Evolutionary conservation across 2,797 vertebrate genomes (phyloP).

Genomic region (Natrix natrix): DNA sequence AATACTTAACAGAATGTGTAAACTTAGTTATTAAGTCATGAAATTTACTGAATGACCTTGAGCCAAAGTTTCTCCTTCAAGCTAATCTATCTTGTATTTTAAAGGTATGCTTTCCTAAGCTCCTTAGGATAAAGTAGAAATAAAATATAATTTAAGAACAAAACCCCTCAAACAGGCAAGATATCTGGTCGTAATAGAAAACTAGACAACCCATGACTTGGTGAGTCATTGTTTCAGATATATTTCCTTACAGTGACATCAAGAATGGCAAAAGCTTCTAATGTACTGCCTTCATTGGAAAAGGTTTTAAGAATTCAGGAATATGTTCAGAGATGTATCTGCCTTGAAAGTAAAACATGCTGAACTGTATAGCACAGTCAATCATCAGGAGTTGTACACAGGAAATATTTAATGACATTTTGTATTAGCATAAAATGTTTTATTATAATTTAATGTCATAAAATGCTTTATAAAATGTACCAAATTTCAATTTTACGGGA

Average conservation of each 20-base stretch:
- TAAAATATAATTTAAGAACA: neutral
- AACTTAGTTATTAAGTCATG: neutral
- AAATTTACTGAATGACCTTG: neutral
- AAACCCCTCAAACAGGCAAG: neutral
- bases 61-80: neutral
- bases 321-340: neutral
- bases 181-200: neutral
- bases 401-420: no score
- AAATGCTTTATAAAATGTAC: neutral
- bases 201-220: neutral
- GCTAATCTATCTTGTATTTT: neutral
- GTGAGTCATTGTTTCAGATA: no score
- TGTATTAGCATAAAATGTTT: neutral
- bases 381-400: no score
- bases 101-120: neutral
- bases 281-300: neutral
- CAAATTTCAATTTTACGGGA: neutral
- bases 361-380: no score
- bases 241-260: no score
- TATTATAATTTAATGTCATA: neutral
- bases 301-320: neutral
- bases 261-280: no score
- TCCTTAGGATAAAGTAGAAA: neutral
- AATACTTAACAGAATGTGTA: neutral
- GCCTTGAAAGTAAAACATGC: no score